Conservation (phyloP, 2,888 invertebrate genomes). For the Eulithis prunata region DNA sequence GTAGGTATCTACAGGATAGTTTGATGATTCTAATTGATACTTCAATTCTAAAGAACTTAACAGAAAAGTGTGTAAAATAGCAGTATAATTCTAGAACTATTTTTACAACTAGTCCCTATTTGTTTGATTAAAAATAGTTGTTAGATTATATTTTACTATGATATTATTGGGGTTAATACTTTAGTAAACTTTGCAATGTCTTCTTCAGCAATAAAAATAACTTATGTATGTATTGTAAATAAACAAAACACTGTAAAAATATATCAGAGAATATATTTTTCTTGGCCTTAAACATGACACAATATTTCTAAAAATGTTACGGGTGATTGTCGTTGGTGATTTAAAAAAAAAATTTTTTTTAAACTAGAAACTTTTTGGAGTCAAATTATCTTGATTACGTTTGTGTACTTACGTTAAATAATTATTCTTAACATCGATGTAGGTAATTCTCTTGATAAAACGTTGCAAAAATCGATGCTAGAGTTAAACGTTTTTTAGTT, state of each 20-base stretch:
- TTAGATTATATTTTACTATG: conserved; percentile 71
- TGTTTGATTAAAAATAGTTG: conserved; percentile 72
- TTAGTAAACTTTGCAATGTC: conserved; percentile 70
- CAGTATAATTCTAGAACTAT: conserved; percentile 70
- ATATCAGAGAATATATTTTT: conserved; percentile 80
- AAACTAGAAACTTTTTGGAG: conserved; percentile 19
- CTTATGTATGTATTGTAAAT: conserved; percentile 78
- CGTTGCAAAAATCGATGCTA: conserved; percentile 62
- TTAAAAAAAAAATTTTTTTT: conserved; percentile 30
- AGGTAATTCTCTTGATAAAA: conserved; percentile 35
- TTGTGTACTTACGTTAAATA: too few relatives aligned
- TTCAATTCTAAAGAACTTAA: conserved; percentile 43
- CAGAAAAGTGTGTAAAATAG: conserved; percentile 57
- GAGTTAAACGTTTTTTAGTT: conserved; percentile 64
- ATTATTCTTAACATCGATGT: conserved; percentile 39
- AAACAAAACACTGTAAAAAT: conserved; percentile 67
- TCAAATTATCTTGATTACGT: conserved; percentile 14
- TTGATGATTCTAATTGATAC: conserved; percentile 31
- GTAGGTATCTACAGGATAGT: conserved; percentile 26
- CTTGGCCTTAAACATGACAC: conserved; percentile 66
- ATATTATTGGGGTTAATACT: conserved; percentile 63
- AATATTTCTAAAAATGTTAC: conserved; percentile 63
- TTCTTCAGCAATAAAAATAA: conserved; percentile 79
- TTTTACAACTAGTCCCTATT: conserved; percentile 81
- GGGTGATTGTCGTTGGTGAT: conserved; percentile 48